Evolutionary conservation across 2,797 vertebrate species (phyloP).

Genomic region (Lophius americanus): DNA sequence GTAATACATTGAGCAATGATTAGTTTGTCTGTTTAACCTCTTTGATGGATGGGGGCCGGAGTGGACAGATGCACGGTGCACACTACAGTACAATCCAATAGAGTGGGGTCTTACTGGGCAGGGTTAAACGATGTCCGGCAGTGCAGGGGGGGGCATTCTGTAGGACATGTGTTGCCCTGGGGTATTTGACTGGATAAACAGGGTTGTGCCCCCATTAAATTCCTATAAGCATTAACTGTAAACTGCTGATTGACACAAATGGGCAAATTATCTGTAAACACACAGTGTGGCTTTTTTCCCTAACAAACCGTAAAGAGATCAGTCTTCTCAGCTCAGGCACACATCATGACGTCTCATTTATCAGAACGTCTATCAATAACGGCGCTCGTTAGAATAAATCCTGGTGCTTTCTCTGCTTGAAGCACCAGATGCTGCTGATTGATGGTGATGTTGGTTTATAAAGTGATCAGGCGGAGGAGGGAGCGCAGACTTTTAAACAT

Average conservation of each 20-base stretch:
- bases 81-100: conserved; percentile 52
- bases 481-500: background rate
- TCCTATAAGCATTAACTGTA: conserved; percentile 44
- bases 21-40: conserved; percentile 30
- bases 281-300: conserved; percentile 1
- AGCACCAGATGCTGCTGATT: conserved; percentile 16
- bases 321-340: background rate
- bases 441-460: conserved; percentile 20
- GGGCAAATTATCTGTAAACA: conserved; percentile 49
- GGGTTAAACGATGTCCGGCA: conserved; percentile 58
- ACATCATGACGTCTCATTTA: conserved; percentile 11
- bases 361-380: conserved; percentile 28
- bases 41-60: conserved; percentile 13
- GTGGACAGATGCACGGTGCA: conserved; percentile 26
- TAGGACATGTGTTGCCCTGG: conserved; percentile 43
- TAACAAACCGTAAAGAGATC: conserved; percentile 30
- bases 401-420: conserved; percentile 12
- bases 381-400: conserved; percentile 32
- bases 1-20: conserved; percentile 16
- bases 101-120: conserved; percentile 37
- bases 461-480: background rate
- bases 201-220: conserved; percentile 59
- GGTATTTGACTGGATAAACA: conserved; percentile 50
- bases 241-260: conserved; percentile 59
- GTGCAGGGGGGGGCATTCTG: background rate